Evolutionary conservation across 2,113 vertebrate genomes (phyloP).

Genomic region (Ophthalmolycus amberensis): DNA sequence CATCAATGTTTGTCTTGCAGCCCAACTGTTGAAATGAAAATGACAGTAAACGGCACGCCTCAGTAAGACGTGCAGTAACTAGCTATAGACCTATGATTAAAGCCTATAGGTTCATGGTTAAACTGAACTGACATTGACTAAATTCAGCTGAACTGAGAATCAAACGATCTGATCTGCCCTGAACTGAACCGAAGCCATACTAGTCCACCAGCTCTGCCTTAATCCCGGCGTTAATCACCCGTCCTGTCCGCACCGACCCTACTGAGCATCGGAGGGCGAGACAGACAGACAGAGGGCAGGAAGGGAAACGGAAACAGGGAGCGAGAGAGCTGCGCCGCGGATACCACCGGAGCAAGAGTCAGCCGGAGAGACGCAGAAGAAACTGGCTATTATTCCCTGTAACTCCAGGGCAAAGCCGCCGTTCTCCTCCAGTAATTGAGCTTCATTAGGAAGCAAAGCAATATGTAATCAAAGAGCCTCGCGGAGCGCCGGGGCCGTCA

Average conservation of each 20-base stretch:
- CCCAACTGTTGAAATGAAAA: not conserved
- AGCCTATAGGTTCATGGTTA: not conserved
- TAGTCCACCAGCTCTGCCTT: conserved; percentile 21
- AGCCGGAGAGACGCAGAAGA: conserved; percentile 4
- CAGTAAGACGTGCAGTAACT: not conserved
- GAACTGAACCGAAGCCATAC: conserved; percentile 4
- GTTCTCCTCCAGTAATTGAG: conserved; percentile 72
- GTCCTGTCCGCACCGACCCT: conserved; percentile 29
- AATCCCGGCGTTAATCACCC: conserved; percentile 43
- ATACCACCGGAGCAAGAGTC: conserved; percentile 20
- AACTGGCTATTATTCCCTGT: conserved; percentile 48
- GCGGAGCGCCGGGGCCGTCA: conserved; percentile 45
- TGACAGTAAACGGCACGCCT: not conserved
- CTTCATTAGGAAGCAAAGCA: conserved; percentile 78
- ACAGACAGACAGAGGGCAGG: conserved; percentile 30
- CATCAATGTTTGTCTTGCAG: not conserved
- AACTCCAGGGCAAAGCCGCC: conserved; percentile 67
- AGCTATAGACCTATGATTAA: not conserved
- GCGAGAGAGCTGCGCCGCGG: conserved; percentile 21
- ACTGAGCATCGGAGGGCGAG: conserved; percentile 14
- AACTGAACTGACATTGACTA: not conserved
- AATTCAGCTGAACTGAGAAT: not conserved
- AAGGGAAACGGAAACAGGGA: conserved; percentile 22
- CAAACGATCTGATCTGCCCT: conserved; percentile 4
- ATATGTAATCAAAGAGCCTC: conserved; percentile 79